Percentiles rank a stretch among this genome's conserved stretches.
These are phyloP conservation scores for Endotricha flammealis DNA, from an alignment of 2,888 invertebrate genomes.

Conservation along the genomic window DNA sequence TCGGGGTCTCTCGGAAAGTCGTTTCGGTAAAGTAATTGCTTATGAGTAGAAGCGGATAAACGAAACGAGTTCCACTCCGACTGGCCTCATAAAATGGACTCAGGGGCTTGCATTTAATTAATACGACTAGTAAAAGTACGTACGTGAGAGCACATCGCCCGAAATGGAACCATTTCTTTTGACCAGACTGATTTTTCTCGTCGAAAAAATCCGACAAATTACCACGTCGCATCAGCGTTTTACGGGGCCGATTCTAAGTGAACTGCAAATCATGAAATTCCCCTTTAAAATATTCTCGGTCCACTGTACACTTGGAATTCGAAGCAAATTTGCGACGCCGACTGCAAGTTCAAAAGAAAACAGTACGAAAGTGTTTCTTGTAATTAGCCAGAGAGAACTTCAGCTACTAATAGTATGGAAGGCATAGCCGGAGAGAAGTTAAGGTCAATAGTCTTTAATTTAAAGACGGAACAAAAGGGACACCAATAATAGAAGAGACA, in stretches of 20 bases:
- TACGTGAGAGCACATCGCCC: constrained; percentile 61
- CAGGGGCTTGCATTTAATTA: constrained; percentile 74
- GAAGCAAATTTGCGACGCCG: constrained; percentile 5
- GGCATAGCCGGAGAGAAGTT: constrained; percentile 47
- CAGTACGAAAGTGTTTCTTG: constrained; percentile 15
- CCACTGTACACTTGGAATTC: constrained; percentile 6
- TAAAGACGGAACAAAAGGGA: constrained; percentile 60
- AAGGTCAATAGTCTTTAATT: constrained; percentile 67
- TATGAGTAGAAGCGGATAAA: constrained; percentile 74
- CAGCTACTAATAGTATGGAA: constrained; percentile 39
- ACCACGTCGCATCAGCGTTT: constrained; percentile 38
- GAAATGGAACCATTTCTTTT: constrained; percentile 65
- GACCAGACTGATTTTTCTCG: constrained; percentile 52
- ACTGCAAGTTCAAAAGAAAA: constrained; percentile 10
- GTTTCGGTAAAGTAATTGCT: constrained; percentile 72
- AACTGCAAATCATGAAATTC: constrained; percentile 32
- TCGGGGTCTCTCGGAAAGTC: constrained; percentile 59
- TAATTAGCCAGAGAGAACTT: constrained; percentile 26
- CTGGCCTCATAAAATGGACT: constrained; percentile 70
- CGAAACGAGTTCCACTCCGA: constrained; percentile 67
- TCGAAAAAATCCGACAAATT: constrained; percentile 50
- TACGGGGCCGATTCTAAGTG: constrained; percentile 29
- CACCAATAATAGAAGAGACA: constrained; percentile 57
- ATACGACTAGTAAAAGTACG: constrained; percentile 65
- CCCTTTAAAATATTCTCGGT: constrained; percentile 11